Evolutionary conservation across 1,140 invertebrate genomes (phyloP), one percentile per base, ranked within the genome.

Genomic region (Caerostris darwini): DNA sequence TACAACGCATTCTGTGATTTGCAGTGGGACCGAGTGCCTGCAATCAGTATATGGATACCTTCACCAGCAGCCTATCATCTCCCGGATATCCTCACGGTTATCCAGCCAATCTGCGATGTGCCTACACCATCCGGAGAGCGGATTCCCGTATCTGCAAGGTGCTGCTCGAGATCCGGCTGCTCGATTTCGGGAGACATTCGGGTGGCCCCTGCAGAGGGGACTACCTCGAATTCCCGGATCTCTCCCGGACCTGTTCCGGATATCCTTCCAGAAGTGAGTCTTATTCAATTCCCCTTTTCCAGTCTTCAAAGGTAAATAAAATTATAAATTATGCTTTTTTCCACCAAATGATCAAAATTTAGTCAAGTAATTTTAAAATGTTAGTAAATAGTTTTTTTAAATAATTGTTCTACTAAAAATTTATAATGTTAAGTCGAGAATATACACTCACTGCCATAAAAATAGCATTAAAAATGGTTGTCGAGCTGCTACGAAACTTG

Each of bases 1-100:
- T 88, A 50, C 19, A 88, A 19, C 7, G 53, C 0, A 17, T 67
- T 19, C 1, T 90, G 83, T 34, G 6, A 17, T 92, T 67, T 34
- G 14, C 54, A 91, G 90, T 53, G 69, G 86, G 86, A 6, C 69
- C 83, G 0, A 89, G 57, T 69, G 57, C 54, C 17, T 95, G 94
- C 83, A 93, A 95, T 19, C 77, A 94, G 67, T 94, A 93, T 56
- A 95, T 95, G 34, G 94, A 95, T 50, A 94, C 95, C 6, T 94
- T 92, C 58, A 94, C 93, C 14, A 95, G 95, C 19, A 92, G 82
- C 17, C 69, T 95, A 7, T 94, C 94, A 56, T 94, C 94, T 10
- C 95, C 95, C 4, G 86, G 95, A 19, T 95, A 95, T 92, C 95
- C 95, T 3, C 61, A 91, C n/a, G 88, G 92, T 7, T 95, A 95